Evolutionary conservation across 2,888 invertebrate genomes (phyloP).

Genomic region (Synergus gifuensis): DNA sequence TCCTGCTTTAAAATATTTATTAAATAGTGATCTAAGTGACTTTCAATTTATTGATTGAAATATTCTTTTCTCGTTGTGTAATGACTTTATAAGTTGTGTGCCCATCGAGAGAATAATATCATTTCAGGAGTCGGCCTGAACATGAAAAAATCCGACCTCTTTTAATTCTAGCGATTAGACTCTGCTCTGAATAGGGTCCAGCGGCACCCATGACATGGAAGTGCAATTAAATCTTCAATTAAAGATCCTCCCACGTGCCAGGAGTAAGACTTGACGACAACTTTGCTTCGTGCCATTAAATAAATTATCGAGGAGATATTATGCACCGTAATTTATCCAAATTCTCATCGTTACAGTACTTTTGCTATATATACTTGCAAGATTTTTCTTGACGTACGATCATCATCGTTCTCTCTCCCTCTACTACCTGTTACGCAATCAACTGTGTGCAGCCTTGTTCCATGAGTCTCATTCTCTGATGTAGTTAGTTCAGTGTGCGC

Average conservation of each 20-base stretch:
- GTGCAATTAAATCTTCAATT: constrained; percentile 27
- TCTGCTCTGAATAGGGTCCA: background rate
- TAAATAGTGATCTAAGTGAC: background rate
- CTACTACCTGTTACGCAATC: constrained; percentile 72
- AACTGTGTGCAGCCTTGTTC: constrained; percentile 64
- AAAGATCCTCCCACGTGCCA: background rate
- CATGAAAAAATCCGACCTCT: constrained; percentile 11
- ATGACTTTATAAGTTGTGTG: background rate
- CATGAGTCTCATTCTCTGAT: constrained; percentile 68
- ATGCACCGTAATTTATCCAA: constrained; percentile 65
- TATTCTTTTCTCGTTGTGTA: background rate
- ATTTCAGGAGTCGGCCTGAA: background rate
- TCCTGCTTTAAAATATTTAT: background rate
- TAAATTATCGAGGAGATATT: constrained; percentile 65
- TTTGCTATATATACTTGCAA: constrained; percentile 21
- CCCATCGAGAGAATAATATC: background rate
- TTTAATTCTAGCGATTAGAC: constrained; percentile 7
- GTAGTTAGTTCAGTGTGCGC: constrained; percentile 70
- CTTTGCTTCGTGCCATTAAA: constrained; percentile 47
- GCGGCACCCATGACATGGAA: background rate
- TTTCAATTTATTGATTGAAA: background rate
- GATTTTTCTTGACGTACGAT: constrained; percentile 53
- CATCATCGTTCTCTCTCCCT: constrained; percentile 58
- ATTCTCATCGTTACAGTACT: constrained; percentile 49
- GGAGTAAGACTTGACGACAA: constrained; percentile 6